phyloP scores from a whole-genome alignment of 2,113 vertebrate species.

The Callocephalon fimbriatum region DNA sequence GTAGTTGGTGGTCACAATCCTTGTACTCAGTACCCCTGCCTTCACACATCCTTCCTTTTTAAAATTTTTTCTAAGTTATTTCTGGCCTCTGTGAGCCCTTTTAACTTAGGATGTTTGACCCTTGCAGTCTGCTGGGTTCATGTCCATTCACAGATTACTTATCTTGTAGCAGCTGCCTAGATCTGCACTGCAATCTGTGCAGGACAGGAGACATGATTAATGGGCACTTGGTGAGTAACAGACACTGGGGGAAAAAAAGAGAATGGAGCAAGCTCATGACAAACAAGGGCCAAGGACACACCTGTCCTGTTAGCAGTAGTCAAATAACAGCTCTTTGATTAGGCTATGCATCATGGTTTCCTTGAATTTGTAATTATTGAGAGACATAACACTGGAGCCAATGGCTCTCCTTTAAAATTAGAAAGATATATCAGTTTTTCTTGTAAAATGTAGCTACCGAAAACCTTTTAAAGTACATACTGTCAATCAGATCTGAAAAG shows the following conservation, averaged over 20 bases:
- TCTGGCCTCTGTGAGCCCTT: background rate
- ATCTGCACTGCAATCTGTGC: background rate
- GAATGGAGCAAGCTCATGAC: background rate
- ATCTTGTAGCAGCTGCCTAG: background rate
- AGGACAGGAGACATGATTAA: conserved; percentile 18
- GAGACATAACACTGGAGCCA: background rate
- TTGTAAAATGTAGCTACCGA: background rate
- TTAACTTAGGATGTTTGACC: background rate
- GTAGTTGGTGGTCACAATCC: background rate
- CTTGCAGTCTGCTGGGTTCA: background rate
- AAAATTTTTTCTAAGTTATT: background rate
- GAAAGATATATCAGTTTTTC: background rate
- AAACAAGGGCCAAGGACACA: conserved; percentile 51
- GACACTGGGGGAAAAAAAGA: background rate
- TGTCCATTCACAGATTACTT: background rate
- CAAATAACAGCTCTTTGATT: conserved; percentile 43
- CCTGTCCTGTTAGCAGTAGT: conserved; percentile 13
- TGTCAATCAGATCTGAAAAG: background rate
- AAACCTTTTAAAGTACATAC: background rate
- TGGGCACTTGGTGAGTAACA: conserved; percentile 3
- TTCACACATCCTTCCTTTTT: rapidly evolving
- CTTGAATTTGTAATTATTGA: background rate
- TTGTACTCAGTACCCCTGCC: background rate
- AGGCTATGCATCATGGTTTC: background rate
- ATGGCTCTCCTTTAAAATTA: background rate